phyloP scores from a whole-genome alignment of 2,113 vertebrate genomes.

The Xenopus laevis region DNA sequence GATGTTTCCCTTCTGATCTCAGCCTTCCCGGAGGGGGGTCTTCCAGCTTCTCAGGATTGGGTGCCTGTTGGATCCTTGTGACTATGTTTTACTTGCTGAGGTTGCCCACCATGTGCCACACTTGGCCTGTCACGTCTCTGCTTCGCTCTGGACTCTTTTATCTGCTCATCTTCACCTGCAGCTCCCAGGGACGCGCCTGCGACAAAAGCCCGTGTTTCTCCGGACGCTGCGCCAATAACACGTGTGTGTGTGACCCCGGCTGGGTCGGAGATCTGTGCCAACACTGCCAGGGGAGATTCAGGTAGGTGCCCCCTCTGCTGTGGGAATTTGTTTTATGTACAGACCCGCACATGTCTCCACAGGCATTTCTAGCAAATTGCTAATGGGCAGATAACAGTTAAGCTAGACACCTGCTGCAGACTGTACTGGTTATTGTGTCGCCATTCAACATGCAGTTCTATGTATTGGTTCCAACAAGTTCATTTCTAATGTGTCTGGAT shows the following conservation, averaged over 20 bases:
- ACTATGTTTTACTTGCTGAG: background rate
- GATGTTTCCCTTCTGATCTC: background rate
- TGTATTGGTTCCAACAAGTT: too few species aligned
- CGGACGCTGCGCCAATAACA: constrained; percentile 89
- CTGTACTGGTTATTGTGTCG: too few species aligned
- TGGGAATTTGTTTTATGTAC: too few species aligned
- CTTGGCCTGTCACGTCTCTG: constrained; percentile 54
- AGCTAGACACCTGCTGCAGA: too few species aligned
- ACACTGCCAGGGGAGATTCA: constrained; percentile 96
- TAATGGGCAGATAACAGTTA: too few species aligned
- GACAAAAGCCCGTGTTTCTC: constrained; percentile 88
- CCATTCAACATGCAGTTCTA: too few species aligned
- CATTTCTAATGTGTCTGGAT: too few species aligned
- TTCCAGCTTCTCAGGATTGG: background rate
- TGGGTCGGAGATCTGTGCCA: constrained; percentile 97
- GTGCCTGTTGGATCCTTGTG: background rate
- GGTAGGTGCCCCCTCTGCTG: constrained; percentile 70
- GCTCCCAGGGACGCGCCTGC: constrained; percentile 78
- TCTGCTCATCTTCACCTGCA: constrained; percentile 29
- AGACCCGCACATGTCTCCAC: too few species aligned
- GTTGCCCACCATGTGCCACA: constrained; percentile 46
- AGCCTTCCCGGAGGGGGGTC: background rate
- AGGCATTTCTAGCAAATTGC: too few species aligned
- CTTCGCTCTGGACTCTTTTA: constrained; percentile 67
- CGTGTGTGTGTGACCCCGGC: constrained; percentile 91